phyloP scores from a whole-genome alignment of 2,888 invertebrate species.

The Eurois occulta region DNA sequence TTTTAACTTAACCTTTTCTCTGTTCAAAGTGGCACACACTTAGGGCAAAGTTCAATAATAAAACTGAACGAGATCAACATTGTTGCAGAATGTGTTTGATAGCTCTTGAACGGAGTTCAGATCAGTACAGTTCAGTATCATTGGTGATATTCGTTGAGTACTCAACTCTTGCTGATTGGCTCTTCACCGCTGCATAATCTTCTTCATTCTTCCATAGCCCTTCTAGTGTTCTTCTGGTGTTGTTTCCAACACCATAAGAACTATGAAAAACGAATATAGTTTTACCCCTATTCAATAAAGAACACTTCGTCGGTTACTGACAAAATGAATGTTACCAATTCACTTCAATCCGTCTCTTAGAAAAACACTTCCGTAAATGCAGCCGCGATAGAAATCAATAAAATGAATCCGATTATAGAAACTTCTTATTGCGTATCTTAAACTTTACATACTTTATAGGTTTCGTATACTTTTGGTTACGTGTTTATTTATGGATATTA shows the following conservation, averaged over 20 bases:
- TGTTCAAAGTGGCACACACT: not conserved
- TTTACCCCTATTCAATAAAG: no score
- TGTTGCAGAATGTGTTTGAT: not conserved
- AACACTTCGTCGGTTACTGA: not conserved
- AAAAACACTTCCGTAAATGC: not conserved
- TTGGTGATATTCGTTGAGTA: not conserved
- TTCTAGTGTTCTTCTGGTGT: no score
- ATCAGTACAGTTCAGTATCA: no score
- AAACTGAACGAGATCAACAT: conserved; percentile 1
- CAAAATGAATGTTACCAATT: not conserved
- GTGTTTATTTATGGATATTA: not conserved
- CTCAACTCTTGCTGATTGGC: not conserved
- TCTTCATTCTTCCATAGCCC: not conserved
- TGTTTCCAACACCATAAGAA: not conserved
- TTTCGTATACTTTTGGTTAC: conserved; percentile 6
- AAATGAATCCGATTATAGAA: not conserved
- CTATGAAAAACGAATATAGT: not conserved
- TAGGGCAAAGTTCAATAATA: not conserved
- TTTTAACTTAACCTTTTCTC: not conserved
- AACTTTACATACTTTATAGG: not conserved
- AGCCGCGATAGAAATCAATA: conserved; percentile 1
- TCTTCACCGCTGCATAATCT: no score
- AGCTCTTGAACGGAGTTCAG: not conserved
- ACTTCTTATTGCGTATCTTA: not conserved
- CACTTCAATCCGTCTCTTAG: no score